Conservation (phyloP, 2,113 vertebrate species). For the Cavia aperea region DNA sequence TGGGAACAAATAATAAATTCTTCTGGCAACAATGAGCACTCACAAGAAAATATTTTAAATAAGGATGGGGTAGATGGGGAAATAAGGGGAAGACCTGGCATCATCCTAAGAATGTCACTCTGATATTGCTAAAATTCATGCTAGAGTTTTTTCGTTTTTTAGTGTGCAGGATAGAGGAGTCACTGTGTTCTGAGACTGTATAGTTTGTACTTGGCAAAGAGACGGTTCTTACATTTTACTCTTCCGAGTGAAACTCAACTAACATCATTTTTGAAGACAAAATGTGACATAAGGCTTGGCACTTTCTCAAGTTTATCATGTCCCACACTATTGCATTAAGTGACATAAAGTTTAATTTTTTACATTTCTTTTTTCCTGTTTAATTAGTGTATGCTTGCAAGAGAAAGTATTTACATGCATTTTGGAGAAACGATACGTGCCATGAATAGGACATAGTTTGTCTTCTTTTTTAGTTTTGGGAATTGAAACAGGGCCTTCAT, state of each 20-base stretch:
- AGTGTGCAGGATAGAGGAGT: not conserved
- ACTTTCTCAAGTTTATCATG: not conserved
- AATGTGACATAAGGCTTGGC: accelerated
- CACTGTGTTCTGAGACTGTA: accelerated
- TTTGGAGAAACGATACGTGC: not conserved
- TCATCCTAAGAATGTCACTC: not conserved
- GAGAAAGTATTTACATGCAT: not conserved
- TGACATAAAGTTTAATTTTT: not conserved
- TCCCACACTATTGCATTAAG: not conserved
- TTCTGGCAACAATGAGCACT: not conserved
- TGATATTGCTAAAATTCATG: not conserved
- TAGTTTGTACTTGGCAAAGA: not conserved
- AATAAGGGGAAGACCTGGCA: too few relatives aligned
- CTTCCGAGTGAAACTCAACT: too few relatives aligned
- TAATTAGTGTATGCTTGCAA: not conserved
- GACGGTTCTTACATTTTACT: not conserved
- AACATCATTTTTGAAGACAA: not conserved
- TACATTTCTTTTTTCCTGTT: not conserved
- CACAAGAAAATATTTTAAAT: not conserved
- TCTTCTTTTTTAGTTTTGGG: not conserved
- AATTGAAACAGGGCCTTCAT: not conserved
- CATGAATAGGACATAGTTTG: not conserved
- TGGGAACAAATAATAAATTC: not conserved
- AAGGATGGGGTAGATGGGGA: not conserved
- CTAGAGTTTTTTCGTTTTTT: not conserved